phyloP scores from a whole-genome alignment of 2,888 invertebrate genomes.

The Antheraea assamensis region DNA sequence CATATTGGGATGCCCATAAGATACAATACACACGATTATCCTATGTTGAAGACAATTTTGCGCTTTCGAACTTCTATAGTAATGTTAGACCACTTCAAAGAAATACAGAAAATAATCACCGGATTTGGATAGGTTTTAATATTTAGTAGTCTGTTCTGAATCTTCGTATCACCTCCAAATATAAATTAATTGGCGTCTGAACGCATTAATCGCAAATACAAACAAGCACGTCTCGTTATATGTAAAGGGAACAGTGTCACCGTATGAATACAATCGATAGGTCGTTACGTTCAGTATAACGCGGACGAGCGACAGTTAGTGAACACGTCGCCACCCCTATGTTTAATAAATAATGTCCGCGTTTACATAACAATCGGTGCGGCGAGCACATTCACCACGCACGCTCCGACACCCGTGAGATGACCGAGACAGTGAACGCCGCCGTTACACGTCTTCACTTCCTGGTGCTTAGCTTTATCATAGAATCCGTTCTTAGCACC shows the following conservation, averaged over 20 bases:
- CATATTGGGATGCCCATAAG: no score
- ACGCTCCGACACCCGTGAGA: conserved; percentile 36
- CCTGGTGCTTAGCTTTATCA: conserved; percentile 49
- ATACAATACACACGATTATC: no score
- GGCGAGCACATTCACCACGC: background rate
- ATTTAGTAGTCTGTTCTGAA: background rate
- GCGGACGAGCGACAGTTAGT: conserved; percentile 19
- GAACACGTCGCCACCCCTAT: conserved; percentile 21
- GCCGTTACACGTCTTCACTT: conserved; percentile 27
- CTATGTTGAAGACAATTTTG: no score
- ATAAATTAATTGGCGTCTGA: background rate
- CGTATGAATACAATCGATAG: conserved; percentile 38
- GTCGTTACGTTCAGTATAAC: conserved; percentile 23
- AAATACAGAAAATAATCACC: no score
- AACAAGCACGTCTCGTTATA: conserved; percentile 21
- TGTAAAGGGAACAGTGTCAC: conserved; percentile 26
- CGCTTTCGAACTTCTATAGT: no score
- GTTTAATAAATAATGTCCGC: conserved; percentile 31
- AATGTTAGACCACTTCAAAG: no score
- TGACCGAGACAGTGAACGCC: conserved; percentile 56
- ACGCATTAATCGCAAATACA: background rate
- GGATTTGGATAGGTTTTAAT: no score
- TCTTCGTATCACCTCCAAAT: background rate
- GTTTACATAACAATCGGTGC: conserved; percentile 37
- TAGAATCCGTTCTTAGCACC: conserved; percentile 57